These are phyloP conservation scores for Lithobates pipiens DNA, from an alignment of 2,797 vertebrate genomes.

Conservation along the genomic window DNA sequence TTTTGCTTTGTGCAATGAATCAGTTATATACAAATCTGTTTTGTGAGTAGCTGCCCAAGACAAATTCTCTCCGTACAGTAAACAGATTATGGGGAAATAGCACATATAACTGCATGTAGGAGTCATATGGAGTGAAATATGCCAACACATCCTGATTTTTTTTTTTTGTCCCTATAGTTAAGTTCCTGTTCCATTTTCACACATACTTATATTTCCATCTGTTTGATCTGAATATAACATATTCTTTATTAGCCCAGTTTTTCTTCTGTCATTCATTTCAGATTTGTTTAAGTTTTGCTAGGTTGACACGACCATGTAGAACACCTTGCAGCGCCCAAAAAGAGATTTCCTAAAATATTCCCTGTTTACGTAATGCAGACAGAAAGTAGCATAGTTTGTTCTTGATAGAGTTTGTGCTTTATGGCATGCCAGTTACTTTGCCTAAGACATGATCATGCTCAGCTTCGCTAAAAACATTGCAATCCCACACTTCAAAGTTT, in stretches of 20 bases:
- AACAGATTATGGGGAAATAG: not conserved
- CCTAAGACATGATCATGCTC: constrained; percentile 35
- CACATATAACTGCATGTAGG: not conserved
- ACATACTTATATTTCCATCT: not conserved
- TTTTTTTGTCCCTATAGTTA: no score
- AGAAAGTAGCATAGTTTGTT: not conserved
- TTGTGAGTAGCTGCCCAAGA: not conserved
- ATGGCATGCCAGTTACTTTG: constrained; percentile 17
- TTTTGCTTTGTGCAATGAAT: no score
- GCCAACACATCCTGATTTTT: not conserved
- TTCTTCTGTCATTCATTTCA: no score
- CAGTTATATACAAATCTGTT: no score
- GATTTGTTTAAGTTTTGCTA: no score
- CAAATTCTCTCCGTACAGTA: not conserved
- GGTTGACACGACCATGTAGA: not conserved
- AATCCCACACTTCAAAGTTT: constrained; percentile 57
- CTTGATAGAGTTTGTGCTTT: constrained; percentile 15
- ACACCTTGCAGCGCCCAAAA: not conserved
- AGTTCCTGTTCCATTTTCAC: not conserved
- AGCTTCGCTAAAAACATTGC: constrained; percentile 57
- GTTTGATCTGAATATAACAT: not conserved
- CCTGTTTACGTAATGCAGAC: no score
- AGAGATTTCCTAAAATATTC: not conserved
- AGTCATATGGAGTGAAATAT: not conserved
- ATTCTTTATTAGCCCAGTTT: no score